These are phyloP conservation scores for Oligia fasciuncula DNA, from an alignment of 2,888 invertebrate genomes.

Conservation along the genomic window DNA sequence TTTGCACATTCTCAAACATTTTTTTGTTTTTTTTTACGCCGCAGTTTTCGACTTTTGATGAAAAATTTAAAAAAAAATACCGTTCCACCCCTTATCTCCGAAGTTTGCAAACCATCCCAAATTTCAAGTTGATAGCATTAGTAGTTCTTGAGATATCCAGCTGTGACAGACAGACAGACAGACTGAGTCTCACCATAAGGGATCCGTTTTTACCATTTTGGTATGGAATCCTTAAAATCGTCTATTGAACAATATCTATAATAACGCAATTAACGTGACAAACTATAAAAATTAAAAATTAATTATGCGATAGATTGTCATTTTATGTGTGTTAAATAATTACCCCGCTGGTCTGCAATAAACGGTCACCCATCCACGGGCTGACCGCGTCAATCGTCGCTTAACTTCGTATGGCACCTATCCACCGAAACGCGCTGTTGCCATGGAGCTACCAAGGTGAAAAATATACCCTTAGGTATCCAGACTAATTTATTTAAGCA, in stretches of 20 bases:
- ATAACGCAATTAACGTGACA: background rate
- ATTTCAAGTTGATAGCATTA: too few species aligned
- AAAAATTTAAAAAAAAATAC: too few species aligned
- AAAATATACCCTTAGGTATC: background rate
- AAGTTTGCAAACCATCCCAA: too few species aligned
- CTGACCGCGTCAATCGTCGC: background rate
- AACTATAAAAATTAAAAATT: background rate
- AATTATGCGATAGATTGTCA: background rate
- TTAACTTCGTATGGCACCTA: background rate
- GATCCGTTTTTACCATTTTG: too few species aligned
- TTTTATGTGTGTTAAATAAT: background rate
- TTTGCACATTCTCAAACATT: too few species aligned
- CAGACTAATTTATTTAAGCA: constrained; percentile 16
- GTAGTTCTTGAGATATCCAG: too few species aligned
- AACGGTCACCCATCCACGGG: background rate
- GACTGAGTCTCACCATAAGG: too few species aligned
- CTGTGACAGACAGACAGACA: too few species aligned
- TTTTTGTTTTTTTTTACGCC: too few species aligned
- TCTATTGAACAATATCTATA: background rate
- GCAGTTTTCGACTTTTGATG: too few species aligned
- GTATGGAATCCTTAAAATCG: too few species aligned
- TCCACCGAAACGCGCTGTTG: background rate
- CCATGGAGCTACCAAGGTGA: constrained; percentile 15
- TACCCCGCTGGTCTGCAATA: background rate
- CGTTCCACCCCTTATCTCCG: too few species aligned